Conservation (phyloP, 2,888 invertebrate species). For the Phorcus lineatus region DNA sequence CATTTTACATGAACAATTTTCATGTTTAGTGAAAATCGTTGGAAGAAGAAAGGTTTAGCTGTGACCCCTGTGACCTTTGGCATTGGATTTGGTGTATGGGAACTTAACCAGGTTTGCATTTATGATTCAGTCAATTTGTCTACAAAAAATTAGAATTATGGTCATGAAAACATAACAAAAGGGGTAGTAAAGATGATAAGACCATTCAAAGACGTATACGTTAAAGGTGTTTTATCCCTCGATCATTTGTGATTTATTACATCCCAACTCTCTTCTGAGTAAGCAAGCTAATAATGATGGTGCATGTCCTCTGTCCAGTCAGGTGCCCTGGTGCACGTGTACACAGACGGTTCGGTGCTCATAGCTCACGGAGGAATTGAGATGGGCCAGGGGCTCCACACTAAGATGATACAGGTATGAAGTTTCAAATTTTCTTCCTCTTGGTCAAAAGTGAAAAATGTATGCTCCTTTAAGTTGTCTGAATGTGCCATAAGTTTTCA, state of each 20-base stretch:
- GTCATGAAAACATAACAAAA: too few relatives aligned
- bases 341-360: slow-evolving; percentile 75
- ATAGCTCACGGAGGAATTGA: slow-evolving; percentile 67
- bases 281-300: background rate
- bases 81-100: slow-evolving; percentile 41
- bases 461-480: too few relatives aligned
- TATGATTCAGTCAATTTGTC: too few relatives aligned
- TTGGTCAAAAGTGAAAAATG: too few relatives aligned
- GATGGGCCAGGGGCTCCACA: slow-evolving; percentile 70
- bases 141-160: too few relatives aligned
- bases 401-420: slow-evolving; percentile 64
- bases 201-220: too few relatives aligned
- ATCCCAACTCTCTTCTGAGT: too few relatives aligned
- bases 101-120: slow-evolving; percentile 77
- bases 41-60: slow-evolving; percentile 82
- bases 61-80: slow-evolving; percentile 56
- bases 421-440: too few relatives aligned
- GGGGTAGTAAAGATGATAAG: too few relatives aligned
- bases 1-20: background rate
- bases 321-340: slow-evolving; percentile 65
- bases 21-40: slow-evolving; percentile 82
- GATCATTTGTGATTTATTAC: too few relatives aligned
- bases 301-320: slow-evolving; percentile 45
- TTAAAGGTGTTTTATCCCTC: too few relatives aligned
- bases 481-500: too few relatives aligned